Conservation (phyloP, 1,140 invertebrate species). For the Drosophila lacteicornis region DNA sequence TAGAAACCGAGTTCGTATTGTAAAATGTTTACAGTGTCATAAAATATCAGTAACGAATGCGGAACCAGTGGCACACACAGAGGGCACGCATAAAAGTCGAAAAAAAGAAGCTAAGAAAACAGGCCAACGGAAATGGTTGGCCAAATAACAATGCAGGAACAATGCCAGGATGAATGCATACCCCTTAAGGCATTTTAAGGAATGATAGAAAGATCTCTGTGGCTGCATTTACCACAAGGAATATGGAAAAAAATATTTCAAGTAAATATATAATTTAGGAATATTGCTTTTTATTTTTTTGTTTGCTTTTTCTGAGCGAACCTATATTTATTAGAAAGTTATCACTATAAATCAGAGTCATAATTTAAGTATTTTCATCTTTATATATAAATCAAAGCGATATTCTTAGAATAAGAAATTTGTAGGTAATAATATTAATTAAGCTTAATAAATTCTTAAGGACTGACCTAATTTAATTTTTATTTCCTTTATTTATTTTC, state of each 20-base stretch:
- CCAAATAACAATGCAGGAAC: slow-evolving; percentile 56
- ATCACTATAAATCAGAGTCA: too few relatives aligned
- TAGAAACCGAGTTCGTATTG: slow-evolving; percentile 48
- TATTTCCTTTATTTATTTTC: not conserved
- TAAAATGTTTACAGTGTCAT: slow-evolving; percentile 81
- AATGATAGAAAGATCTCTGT: not conserved
- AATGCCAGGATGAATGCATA: slow-evolving; percentile 6
- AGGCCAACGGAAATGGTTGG: slow-evolving; percentile 28
- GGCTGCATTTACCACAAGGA: not conserved
- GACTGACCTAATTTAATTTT: not conserved
- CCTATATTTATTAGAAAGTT: too few relatives aligned
- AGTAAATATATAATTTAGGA: not conserved
- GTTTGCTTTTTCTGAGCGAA: too few relatives aligned
- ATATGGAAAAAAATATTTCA: not conserved
- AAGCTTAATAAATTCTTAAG: not conserved
- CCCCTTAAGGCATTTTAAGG: not conserved
- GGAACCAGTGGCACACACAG: slow-evolving; percentile 44
- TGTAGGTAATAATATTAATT: not conserved
- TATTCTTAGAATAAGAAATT: not conserved
- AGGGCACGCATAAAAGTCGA: slow-evolving; percentile 9
- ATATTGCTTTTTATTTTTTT: too few relatives aligned
- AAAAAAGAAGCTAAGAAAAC: slow-evolving; percentile 40
- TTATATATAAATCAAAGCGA: not conserved
- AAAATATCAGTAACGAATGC: slow-evolving; percentile 78
- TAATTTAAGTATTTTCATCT: not conserved